Conservation (phyloP, 2,888 invertebrate genomes). For the Altica lythri region DNA sequence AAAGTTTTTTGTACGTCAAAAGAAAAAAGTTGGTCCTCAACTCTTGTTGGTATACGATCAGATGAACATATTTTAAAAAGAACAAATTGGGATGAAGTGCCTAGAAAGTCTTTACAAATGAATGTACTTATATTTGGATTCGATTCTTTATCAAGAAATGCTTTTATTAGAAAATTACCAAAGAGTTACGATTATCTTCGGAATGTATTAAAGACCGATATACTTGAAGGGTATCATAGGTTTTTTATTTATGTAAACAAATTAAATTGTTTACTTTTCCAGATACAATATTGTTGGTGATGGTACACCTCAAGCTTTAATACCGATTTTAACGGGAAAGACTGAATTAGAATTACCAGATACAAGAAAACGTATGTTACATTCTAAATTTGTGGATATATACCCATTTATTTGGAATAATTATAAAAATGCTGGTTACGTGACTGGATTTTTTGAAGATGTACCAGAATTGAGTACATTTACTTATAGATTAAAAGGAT, state of each 20-base stretch:
- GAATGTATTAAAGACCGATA: slow-evolving; percentile 64
- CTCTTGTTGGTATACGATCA: slow-evolving; percentile 66
- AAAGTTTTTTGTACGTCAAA: slow-evolving; percentile 65
- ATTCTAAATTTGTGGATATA: slow-evolving; percentile 70
- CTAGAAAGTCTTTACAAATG: slow-evolving; percentile 59
- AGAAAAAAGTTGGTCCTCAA: slow-evolving; percentile 67
- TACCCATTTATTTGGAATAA: slow-evolving; percentile 89
- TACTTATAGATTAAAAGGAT: slow-evolving; percentile 88
- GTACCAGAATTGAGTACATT: slow-evolving; percentile 84
- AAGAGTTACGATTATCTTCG: slow-evolving; percentile 72
- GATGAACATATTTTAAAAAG: slow-evolving; percentile 57
- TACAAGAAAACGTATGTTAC: slow-evolving; percentile 70
- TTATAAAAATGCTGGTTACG: slow-evolving; percentile 70
- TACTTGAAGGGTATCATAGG: slow-evolving; percentile 69
- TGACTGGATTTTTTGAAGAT: slow-evolving; percentile 87
- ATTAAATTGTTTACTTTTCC: slow-evolving; percentile 28
- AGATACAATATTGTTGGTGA: slow-evolving; percentile 82
- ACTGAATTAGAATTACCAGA: slow-evolving; percentile 88
- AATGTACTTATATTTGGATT: slow-evolving; percentile 86
- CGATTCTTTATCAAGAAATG: slow-evolving; percentile 85
- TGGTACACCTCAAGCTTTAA: slow-evolving; percentile 84
- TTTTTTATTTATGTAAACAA: not conserved
- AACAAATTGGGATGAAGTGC: slow-evolving; percentile 59
- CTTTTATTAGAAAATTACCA: slow-evolving; percentile 78
- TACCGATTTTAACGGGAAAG: slow-evolving; percentile 84